A percentile compares a stretch with the other conserved stretches of the same genome.
Conservation (phyloP, 1,140 invertebrate genomes). For the Drosophila cardini region DNA sequence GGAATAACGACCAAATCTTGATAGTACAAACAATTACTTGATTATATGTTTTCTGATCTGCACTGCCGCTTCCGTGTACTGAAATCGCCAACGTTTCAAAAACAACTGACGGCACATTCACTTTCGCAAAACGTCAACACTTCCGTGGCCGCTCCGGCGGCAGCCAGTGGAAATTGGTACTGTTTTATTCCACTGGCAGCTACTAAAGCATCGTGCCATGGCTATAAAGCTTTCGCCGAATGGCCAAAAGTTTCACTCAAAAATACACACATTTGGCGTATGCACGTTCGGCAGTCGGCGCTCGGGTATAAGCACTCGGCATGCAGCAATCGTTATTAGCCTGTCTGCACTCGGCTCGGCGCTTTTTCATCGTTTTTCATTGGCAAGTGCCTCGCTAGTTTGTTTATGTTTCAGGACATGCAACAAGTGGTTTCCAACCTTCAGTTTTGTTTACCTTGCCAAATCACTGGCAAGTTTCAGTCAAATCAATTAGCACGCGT, state of each 20-base stretch:
- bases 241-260: conserved; percentile 67
- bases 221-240: conserved; percentile 59
- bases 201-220: conserved; percentile 17
- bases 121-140: conserved; percentile 56
- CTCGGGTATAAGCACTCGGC: too few species aligned
- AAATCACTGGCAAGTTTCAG: not conserved
- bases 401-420: conserved; percentile 67
- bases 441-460: conserved; percentile 18
- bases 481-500: not conserved
- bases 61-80: conserved; percentile 39
- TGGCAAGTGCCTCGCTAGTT: conserved; percentile 42
- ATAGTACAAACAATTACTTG: conserved; percentile 12
- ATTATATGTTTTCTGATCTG: not conserved
- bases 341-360: too few species aligned
- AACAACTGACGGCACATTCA: conserved; percentile 66
- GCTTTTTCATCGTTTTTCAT: conserved; percentile 32
- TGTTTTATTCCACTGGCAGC: conserved; percentile 13
- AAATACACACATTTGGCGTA: conserved; percentile 22
- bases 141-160: conserved; percentile 38
- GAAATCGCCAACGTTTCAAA: conserved; percentile 67
- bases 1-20: not conserved
- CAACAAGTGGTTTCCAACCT: conserved; percentile 63
- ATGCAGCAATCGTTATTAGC: too few species aligned
- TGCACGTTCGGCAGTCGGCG: conserved; percentile 12
- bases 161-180: conserved; percentile 50